Base-by-base conservation (phyloP, 2,888 invertebrate species). In the Neocrepidodera transversa region DNA sequence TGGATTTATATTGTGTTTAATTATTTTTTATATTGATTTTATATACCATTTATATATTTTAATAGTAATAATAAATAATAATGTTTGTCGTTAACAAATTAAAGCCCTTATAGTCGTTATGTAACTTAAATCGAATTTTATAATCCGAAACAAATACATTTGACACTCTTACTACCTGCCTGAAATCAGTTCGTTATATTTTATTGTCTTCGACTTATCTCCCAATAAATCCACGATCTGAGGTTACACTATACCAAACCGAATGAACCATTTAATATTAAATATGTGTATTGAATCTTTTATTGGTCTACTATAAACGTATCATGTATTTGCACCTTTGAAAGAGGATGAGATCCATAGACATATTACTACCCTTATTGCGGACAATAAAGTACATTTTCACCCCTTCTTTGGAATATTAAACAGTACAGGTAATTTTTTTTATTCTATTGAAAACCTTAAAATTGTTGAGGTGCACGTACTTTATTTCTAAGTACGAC, bases 201-300 rank as follows among this genome's bases (percentile, higher is more conserved):
- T 67, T 67, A 78, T 79, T 79, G 78, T 79, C 75, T 75, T 68
- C 71, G 69, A 70, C 71, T 72, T 75, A 74, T 73, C 75, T 77
- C 75, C 71, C 76, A 75, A 78, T 76, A 74, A 71, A 71, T 75
- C 76, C 74, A 74, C 76, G 77, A 76, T 75, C 77, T 38, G 76
- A 77, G 75, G 71, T 53, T 71, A 62, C 72, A 71, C 63, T 58
- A 51, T 63, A 13, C 67, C 76, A 73, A 50, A 36, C 30, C 45
- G 42, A 38, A 36, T 16, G 11, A 45, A 17, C 6, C 11, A 36
- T 30, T 13, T 8, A 20, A 36, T 26, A 14, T 7, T 7, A 43
- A 14, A 2, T 16, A 28, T n/a, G 20, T n/a, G 2, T 13, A 40
- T 17, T 8, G 6, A 26, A 42, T 4, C 36, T 7, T 45, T 38